Evolutionary conservation across 1,140 invertebrate genomes (phyloP), one percentile per base, ranked within the genome.

Genomic region (Xylocopa sonorina): DNA sequence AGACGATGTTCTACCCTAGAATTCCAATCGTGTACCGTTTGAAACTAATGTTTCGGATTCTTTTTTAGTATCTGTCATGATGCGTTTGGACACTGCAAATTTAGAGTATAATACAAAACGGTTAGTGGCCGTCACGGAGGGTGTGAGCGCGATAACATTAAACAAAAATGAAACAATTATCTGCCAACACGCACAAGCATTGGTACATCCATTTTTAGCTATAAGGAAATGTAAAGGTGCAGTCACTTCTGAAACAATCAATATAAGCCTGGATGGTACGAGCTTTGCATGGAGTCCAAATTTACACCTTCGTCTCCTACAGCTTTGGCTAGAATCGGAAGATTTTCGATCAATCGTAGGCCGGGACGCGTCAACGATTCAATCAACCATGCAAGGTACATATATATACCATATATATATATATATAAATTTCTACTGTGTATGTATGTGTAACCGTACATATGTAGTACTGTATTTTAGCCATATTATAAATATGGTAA

Each of bases 31-130:
- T n/a, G n/a, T 12, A 38, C n/a, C 2, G 4, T 62, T 24, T 14
- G 16, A 16, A 1, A 14, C 0, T 77, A 48, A 48, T 34, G 3
- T 46, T 24, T 71, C 41, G 2, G 2, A 38, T 74, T n/a, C 32
- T 81, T 92, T 21, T 83, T 73, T 81, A 95, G 94, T 95, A 73
- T 94, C 94, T 78, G 87, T 95, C 58, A 94, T 95, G 90, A 80
- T 93, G 18, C 91, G 95, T 24, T 84, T 95, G 32, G 95, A 95
- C 80, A 92, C 92, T 0, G 92, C 94, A 14, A 93, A 90, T 67
- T 81, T 94, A 29, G 94, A 95, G 51, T 92, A 90, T 69, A 92
- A 80, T 81, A 12, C 83, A 29, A 91, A 92, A 69, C 82, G 90
- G 71, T 89, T 92, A 7, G 89, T 93, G 34, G 89, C 88, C 9